Conservation (phyloP, 2,797 vertebrate species). For the Fringilla coelebs region DNA sequence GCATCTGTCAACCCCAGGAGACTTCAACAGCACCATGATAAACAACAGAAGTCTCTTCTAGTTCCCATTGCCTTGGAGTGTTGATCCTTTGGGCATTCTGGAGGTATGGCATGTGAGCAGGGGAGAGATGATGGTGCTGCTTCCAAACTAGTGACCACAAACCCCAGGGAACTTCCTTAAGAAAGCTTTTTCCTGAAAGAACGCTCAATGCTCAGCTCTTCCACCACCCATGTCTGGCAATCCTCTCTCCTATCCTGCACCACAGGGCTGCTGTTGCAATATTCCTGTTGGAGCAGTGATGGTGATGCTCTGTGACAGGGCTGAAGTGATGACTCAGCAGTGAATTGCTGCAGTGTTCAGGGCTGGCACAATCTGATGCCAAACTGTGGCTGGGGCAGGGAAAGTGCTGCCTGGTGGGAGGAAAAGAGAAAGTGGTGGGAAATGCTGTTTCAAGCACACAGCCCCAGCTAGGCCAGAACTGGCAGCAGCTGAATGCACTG, state of each 20-base stretch:
- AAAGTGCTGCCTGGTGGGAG: background rate
- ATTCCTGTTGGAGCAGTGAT: background rate
- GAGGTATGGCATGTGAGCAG: background rate
- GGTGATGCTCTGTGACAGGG: background rate
- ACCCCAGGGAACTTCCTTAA: background rate
- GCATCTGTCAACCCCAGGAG: slow-evolving; percentile 80
- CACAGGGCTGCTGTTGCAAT: background rate
- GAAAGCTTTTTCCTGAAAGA: background rate
- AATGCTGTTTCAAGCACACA: background rate
- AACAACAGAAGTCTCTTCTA: slow-evolving; percentile 52
- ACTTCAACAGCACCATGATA: slow-evolving; percentile 37
- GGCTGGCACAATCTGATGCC: background rate
- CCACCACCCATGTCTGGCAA: background rate
- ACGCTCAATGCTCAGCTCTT: background rate
- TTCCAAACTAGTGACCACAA: background rate
- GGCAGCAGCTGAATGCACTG: background rate
- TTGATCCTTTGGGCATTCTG: background rate
- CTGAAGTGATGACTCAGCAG: slow-evolving; percentile 34
- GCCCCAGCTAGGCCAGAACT: background rate
- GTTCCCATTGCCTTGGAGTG: background rate
- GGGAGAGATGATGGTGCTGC: background rate
- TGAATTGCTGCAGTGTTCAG: background rate
- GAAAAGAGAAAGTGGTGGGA: background rate
- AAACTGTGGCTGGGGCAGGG: background rate
- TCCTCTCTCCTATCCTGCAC: background rate